Percentiles rank a stretch among this genome's conserved stretches.
Evolutionary conservation across 2,888 invertebrate genomes (phyloP).

Genomic region (Lycocerus yunnanus): DNA sequence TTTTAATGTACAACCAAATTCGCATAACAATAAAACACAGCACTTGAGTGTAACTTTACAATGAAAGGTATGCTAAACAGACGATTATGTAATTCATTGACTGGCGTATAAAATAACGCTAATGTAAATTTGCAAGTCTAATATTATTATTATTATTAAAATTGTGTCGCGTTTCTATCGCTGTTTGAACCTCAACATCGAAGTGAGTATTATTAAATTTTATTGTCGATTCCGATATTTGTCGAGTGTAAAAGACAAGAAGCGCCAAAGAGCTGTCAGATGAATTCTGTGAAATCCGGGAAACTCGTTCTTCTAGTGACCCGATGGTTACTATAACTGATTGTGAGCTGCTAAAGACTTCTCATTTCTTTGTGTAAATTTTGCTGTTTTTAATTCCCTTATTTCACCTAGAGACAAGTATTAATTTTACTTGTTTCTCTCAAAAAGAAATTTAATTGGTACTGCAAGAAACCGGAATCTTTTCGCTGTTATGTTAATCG

Average conservation of each 20-base stretch:
- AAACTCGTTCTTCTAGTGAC: constrained; percentile 34
- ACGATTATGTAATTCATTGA: neutral
- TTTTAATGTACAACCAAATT: neutral
- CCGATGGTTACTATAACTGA: constrained; percentile 20
- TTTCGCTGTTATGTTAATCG: neutral
- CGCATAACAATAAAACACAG: neutral
- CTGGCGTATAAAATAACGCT: neutral
- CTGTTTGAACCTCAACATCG: neutral
- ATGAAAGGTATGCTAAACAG: neutral
- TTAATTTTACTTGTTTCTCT: neutral
- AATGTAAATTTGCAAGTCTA: neutral
- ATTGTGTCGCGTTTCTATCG: neutral
- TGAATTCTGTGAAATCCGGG: constrained; percentile 34
- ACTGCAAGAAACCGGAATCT: neutral
- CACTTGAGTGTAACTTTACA: neutral
- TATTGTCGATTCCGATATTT: constrained; percentile 12
- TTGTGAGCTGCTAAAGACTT: constrained; percentile 23
- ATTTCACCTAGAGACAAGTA: neutral
- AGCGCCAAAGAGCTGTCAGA: constrained; percentile 26
- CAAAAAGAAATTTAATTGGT: neutral
- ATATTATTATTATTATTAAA: neutral
- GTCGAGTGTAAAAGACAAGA: constrained; percentile 17
- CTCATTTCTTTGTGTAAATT: constrained; percentile 30
- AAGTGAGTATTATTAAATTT: neutral
- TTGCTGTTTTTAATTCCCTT: constrained; percentile 5